Evolutionary conservation across 1,140 invertebrate species (phyloP).

Genomic region (Pollicipes pollicipes): DNA sequence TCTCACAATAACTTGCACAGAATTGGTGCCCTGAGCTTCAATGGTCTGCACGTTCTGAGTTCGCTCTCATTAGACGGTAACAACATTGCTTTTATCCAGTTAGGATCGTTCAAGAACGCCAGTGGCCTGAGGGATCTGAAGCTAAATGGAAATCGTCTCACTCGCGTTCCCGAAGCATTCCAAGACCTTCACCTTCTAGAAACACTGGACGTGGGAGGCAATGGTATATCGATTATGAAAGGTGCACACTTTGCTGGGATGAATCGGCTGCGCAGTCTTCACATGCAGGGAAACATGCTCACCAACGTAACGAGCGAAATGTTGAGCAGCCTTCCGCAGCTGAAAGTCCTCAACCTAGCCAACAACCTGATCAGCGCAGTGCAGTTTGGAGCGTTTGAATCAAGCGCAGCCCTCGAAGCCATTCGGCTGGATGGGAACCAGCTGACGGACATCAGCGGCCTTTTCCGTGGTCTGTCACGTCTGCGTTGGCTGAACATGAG

Average conservation of each 20-base stretch:
- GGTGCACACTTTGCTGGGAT: too few species aligned
- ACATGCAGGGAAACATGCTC: conserved; percentile 69
- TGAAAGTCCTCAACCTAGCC: conserved; percentile 72
- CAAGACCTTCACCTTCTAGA: conserved; percentile 57
- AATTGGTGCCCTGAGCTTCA: conserved; percentile 38
- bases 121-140: conserved; percentile 69
- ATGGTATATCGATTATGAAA: conserved; percentile 54
- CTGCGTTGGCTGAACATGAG: conserved; percentile 69
- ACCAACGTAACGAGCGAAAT: conserved; percentile 59
- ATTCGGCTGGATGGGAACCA: conserved; percentile 70
- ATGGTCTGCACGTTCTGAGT: conserved; percentile 53
- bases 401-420: conserved; percentile 56
- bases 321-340: conserved; percentile 46
- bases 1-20: conserved; percentile 64
- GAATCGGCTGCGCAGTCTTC: conserved; percentile 63
- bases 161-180: conserved; percentile 59
- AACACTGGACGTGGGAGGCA: conserved; percentile 72
- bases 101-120: conserved; percentile 61
- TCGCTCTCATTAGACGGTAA: conserved; percentile 65
- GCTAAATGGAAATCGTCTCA: conserved; percentile 68
- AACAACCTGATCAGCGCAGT: conserved; percentile 60
- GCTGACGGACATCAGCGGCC: conserved; percentile 65
- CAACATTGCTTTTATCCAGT: conserved; percentile 37
- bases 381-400: conserved; percentile 62
- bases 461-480: conserved; percentile 57